A percentile compares a stretch with the other conserved stretches of the same genome.
These are phyloP conservation scores for Chydorus sphaericus DNA, from an alignment of 2,888 invertebrate species.

Conservation along the genomic window DNA sequence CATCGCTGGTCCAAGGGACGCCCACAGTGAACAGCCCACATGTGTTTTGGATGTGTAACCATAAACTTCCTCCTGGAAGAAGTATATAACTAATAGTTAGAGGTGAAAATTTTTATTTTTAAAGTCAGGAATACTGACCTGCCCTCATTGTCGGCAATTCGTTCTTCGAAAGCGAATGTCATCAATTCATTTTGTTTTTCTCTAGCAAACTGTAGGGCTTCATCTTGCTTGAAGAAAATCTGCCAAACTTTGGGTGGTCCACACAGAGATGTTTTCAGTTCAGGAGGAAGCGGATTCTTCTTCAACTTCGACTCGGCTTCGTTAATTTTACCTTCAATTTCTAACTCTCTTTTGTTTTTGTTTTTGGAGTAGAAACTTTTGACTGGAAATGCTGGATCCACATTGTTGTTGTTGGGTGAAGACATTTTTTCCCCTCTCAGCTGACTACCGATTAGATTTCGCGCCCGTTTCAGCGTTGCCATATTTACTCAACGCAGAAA, in stretches of 20 bases:
- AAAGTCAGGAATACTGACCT: neutral
- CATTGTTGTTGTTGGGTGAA: neutral
- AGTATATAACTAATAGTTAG: neutral
- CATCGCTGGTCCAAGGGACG: conserved; percentile 25
- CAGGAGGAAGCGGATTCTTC: conserved; percentile 6
- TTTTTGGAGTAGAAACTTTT: neutral
- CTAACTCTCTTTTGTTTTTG: neutral
- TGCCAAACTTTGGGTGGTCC: conserved; percentile 29
- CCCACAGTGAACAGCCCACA: conserved; percentile 29
- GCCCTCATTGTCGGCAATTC: conserved; percentile 22
- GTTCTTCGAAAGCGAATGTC: conserved; percentile 31
- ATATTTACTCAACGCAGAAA: neutral
- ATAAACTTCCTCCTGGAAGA: conserved; percentile 27
- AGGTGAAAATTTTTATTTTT: neutral
- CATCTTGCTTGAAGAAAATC: conserved; percentile 30
- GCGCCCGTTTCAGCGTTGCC: neutral
- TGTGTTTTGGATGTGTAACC: conserved; percentile 32
- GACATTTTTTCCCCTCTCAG: neutral
- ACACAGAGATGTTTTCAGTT: conserved; percentile 19
- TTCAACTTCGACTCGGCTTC: neutral
- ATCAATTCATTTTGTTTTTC: conserved; percentile 24
- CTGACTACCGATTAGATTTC: neutral
- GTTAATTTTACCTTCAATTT: neutral
- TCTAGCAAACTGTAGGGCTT: conserved; percentile 26
- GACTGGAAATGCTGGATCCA: neutral